Evolutionary conservation across 1,140 invertebrate genomes (phyloP), one percentile per base, ranked within the genome.

Genomic region (Lepidurus arcticus): DNA sequence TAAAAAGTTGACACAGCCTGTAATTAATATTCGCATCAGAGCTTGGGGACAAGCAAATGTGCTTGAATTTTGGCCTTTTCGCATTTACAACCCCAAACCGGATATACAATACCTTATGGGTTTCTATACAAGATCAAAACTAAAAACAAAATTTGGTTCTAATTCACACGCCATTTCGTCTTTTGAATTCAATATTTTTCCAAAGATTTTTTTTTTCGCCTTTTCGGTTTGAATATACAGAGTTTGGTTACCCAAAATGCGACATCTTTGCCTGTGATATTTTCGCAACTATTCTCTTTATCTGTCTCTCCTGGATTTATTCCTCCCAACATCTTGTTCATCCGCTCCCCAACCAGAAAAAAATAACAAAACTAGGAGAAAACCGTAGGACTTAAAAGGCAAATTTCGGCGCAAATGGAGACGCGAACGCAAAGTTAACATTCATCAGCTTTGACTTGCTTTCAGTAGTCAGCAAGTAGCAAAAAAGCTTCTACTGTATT

Each of bases 71-170:
- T 65, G 53, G 53, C 53, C 53, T 65, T 65, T 65, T 65, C 53
- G 53, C 53, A 65, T 65, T 65, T 65, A 65, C 53, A 65, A 65
- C 53, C 53, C 53, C 53, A 65, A 65, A 65, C 53, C 8, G 53
- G 53, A 65, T 65, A 65, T 65, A 65, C 53, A 65, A 65, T 65
- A 65, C 53, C 53, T 65, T 65, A 65, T 65, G 53, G 53, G 53
- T 65, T 65, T 65, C 53, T 65, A 65, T 65, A 65, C 53, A 65
- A 65, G 53, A 65, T 65, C 16, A 65, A 34, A 65, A 65, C 16
- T 65, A 21, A n/a, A n/a, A 13, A n/a, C n/a, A 13, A 65, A 47
- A 65, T 21, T 65, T 13, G 53, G 53, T 65, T 65, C 53, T 65
- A n/a, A n/a, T n/a, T 65, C 53, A 65, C 21, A n/a, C 7, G 53